Conservation (phyloP, 30 jellyfish, hydroid and myxozoan genomes). For the Aurelia aurita region DNA sequence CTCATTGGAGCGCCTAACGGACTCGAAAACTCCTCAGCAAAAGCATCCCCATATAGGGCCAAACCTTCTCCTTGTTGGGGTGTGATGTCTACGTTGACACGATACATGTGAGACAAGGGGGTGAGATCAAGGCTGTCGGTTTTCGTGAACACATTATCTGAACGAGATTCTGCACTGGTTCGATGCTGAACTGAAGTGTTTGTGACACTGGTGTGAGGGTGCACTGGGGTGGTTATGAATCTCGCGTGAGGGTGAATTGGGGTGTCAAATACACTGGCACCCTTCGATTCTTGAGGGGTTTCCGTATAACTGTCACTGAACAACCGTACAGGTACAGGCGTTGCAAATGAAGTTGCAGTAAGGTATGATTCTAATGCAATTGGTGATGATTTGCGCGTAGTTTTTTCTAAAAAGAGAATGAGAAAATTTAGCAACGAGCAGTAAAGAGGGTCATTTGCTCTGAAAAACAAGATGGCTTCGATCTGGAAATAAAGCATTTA, state of each 20-base stretch:
- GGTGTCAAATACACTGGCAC: too few species aligned
- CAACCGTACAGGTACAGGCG: constrained; percentile 8
- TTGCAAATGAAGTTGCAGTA: background rate
- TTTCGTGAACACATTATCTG: background rate
- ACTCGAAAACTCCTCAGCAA: background rate
- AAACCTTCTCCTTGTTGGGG: background rate
- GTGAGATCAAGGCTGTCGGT: background rate
- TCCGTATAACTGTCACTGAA: constrained; percentile 27
- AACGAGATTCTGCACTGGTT: background rate
- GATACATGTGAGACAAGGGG: too few species aligned
- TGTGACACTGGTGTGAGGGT: too few species aligned
- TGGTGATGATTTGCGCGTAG: background rate
- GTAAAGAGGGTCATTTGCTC: too few species aligned
- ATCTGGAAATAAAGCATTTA: too few species aligned
- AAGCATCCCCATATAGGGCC: background rate
- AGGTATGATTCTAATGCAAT: constrained; percentile 2
- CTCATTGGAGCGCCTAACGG: background rate
- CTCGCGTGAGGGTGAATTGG: too few species aligned
- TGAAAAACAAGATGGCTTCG: too few species aligned
- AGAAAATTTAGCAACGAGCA: too few species aligned
- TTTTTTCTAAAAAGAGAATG: background rate
- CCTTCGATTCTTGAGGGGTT: background rate
- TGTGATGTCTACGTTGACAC: background rate
- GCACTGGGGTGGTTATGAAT: too few species aligned
- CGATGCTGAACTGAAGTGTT: background rate